Percentiles rank a stretch among this genome's conserved stretches.
Conservation (phyloP, 2,797 vertebrate genomes). For the Sebastes taczanowskii region DNA sequence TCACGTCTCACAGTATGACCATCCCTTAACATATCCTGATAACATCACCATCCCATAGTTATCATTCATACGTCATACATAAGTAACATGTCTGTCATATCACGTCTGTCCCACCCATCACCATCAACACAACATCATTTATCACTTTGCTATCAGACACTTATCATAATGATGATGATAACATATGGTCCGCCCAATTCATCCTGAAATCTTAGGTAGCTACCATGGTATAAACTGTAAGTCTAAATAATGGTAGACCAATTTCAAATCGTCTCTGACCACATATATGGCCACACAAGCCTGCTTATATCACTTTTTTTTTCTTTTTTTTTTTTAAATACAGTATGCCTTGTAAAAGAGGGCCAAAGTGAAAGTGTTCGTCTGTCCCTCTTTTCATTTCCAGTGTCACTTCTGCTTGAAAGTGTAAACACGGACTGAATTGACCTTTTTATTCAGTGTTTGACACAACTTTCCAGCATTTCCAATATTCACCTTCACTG, state of each 20-base stretch:
- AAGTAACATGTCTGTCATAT: no score
- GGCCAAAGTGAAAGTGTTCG: neutral
- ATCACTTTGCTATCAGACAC: no score
- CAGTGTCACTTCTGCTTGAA: neutral
- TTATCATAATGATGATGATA: no score
- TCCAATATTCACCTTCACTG: neutral
- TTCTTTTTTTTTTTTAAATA: fast-evolving
- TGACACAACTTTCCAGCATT: neutral
- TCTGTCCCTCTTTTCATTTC: neutral
- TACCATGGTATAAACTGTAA: neutral
- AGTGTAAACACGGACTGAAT: neutral
- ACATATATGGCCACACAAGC: neutral
- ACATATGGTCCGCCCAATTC: no score
- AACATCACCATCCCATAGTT: no score
- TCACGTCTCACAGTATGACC: neutral
- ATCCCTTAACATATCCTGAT: no score
- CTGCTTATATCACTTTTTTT: neutral
- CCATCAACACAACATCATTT: no score
- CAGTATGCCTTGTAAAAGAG: neutral
- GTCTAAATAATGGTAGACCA: neutral
- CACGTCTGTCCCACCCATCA: no score
- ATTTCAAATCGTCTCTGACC: neutral
- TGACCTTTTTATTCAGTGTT: neutral
- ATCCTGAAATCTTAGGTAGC: neutral
- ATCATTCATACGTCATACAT: no score